Base-by-base conservation (phyloP, 2,113 vertebrate species). In the Mormyrus lacerda region DNA sequence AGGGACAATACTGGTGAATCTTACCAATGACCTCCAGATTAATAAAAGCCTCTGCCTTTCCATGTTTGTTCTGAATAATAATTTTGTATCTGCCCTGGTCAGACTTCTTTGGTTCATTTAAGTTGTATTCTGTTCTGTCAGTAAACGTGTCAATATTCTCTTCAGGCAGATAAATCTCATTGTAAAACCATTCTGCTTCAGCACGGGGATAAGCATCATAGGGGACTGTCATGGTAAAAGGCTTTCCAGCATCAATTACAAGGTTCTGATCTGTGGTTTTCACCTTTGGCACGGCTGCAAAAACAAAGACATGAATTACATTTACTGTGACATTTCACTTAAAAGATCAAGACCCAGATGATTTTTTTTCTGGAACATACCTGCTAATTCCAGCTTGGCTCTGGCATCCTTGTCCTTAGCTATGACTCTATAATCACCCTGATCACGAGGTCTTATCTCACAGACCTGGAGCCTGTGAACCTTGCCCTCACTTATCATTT, bases 401-500 rank as follows among this genome's bases (percentile, higher is more conserved):
- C 94, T 97, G 90, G 98, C 98, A 88, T 99, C 98, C 94, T 99
- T 99, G 93, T 99, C 98, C 93, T 98, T 99, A 90, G 95, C 98
- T 39, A 99, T 95, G 92, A 99, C 94, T 92, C 98, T 96, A 94
- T 99, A 99, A 94, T 98, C 97, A 2, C 98, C 98, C 94, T 99
- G 98, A 91, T 99, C 98, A 83, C 98, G 96, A 9, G 97, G 98
- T 88, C 94, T 96, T 93, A 99, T 99, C 84, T 99, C 97, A 53
- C 97, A 99, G 85, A 99, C 96, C 92, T 99, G 98, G 58, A 99
- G 95, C 61, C 98, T 95, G 93, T 99, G 98, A 85, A 98, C 92
- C 91, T 99, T 99, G 87, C 98, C 98, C 94, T 99, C 98, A 89
- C 97, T 99, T 97, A 99, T 97, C 98, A 99, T 99, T 95, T 99